These are phyloP conservation scores for Oriolus oriolus DNA, from an alignment of 2,113 vertebrate genomes.

Conservation along the genomic window DNA sequence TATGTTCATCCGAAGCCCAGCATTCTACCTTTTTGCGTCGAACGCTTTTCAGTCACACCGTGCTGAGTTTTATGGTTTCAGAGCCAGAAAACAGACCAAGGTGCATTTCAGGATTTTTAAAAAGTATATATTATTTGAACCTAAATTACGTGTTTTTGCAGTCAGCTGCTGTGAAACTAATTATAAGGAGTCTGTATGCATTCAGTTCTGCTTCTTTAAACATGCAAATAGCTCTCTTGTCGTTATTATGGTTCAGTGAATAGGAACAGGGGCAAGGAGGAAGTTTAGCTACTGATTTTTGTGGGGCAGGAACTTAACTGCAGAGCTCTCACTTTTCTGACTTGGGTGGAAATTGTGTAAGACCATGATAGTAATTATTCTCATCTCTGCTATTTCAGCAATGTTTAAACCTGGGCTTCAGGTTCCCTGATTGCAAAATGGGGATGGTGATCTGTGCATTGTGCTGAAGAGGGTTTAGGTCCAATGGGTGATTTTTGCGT, in stretches of 20 bases:
- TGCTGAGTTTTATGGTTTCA: background rate
- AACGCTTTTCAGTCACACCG: background rate
- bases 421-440: background rate
- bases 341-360: background rate
- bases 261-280: slow-evolving; percentile 35
- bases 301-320: slow-evolving; percentile 7
- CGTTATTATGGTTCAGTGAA: slow-evolving; percentile 46
- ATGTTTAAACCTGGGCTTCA: background rate
- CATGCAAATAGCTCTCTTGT: slow-evolving; percentile 57
- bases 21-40: background rate
- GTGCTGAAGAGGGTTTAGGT: background rate
- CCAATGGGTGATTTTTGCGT: background rate
- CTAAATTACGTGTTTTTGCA: background rate
- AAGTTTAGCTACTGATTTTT: slow-evolving; percentile 41
- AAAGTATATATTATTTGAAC: slow-evolving; percentile 40
- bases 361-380: background rate
- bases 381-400: background rate
- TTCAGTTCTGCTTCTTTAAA: slow-evolving; percentile 61
- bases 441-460: background rate
- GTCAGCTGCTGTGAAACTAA: slow-evolving; percentile 44
- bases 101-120: background rate
- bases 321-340: slow-evolving; percentile 6
- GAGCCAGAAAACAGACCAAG: background rate
- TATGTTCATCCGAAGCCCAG: slow-evolving; percentile 30
- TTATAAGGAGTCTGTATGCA: slow-evolving; percentile 28